Conservation (phyloP, 2,797 vertebrate species). For the Podargus strigoides region DNA sequence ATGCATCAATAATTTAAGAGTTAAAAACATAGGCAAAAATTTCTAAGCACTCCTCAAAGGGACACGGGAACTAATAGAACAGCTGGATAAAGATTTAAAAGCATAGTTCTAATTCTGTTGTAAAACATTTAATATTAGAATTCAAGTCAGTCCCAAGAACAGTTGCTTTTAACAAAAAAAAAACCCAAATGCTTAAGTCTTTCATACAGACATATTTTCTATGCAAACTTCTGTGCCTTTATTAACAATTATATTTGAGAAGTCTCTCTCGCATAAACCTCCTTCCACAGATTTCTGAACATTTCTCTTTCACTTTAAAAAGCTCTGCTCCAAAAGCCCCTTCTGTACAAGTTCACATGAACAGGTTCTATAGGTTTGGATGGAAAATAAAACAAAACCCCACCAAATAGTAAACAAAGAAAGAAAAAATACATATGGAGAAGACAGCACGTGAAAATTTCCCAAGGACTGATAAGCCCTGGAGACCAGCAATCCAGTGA, state of each 20-base stretch:
- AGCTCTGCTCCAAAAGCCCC: background rate
- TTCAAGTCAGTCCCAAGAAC: background rate
- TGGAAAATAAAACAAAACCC: background rate
- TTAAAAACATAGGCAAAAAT: background rate
- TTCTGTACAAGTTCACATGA: background rate
- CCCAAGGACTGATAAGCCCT: background rate
- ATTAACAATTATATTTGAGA: background rate
- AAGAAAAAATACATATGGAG: background rate
- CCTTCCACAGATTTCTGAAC: background rate
- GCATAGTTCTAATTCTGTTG: background rate
- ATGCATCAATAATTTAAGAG: background rate
- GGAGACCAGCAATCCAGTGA: background rate
- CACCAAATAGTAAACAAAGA: background rate
- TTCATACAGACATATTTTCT: background rate
- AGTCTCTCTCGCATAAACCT: background rate
- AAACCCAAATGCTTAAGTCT: background rate
- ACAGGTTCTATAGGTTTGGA: background rate
- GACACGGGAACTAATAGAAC: background rate
- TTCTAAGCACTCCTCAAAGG: background rate
- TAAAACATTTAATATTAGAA: background rate
- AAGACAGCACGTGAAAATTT: background rate
- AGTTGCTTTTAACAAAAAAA: background rate
- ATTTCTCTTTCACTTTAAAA: background rate
- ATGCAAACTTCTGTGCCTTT: background rate
- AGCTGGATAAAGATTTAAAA: background rate